A percentile compares a stretch with the other conserved stretches of the same genome.
Evolutionary conservation across 2,797 vertebrate genomes (phyloP).

Genomic region (Dromococcyx pavoninus): DNA sequence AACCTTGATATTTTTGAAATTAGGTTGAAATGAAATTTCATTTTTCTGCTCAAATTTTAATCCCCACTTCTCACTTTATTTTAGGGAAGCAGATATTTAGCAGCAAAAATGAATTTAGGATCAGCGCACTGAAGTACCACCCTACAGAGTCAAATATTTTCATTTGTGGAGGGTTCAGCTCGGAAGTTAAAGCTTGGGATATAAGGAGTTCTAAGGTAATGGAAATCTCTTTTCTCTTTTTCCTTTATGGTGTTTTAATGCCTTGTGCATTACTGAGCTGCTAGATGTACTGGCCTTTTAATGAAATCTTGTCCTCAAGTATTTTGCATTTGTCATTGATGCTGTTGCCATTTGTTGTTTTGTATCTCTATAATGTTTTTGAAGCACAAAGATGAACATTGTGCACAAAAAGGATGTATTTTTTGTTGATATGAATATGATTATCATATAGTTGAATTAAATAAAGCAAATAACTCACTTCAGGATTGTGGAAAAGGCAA

Average conservation of each 20-base stretch:
- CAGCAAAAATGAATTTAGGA: conserved; percentile 84
- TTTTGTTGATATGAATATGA: neutral
- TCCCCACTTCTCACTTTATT: neutral
- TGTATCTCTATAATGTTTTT: neutral
- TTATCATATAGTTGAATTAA: neutral
- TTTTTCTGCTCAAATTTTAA: neutral
- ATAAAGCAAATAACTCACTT: neutral
- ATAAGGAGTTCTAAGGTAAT: conserved; percentile 86
- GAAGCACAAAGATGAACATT: neutral
- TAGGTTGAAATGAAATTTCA: neutral
- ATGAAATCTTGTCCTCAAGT: neutral
- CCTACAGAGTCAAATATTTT: conserved; percentile 85
- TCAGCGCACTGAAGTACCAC: conserved; percentile 83
- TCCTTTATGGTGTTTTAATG: neutral
- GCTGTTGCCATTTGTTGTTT: neutral
- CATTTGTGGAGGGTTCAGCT: conserved; percentile 91
- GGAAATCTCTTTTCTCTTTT: neutral
- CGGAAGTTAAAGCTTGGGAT: conserved; percentile 92
- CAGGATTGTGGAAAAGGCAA: neutral
- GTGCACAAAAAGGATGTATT: neutral
- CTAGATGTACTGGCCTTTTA: neutral
- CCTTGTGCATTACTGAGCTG: neutral
- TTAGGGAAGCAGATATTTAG: conserved; percentile 84
- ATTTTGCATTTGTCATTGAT: neutral
- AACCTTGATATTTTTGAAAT: neutral